Conservation (phyloP, 2,888 invertebrate species). For the Leptopilina drosophilae region DNA sequence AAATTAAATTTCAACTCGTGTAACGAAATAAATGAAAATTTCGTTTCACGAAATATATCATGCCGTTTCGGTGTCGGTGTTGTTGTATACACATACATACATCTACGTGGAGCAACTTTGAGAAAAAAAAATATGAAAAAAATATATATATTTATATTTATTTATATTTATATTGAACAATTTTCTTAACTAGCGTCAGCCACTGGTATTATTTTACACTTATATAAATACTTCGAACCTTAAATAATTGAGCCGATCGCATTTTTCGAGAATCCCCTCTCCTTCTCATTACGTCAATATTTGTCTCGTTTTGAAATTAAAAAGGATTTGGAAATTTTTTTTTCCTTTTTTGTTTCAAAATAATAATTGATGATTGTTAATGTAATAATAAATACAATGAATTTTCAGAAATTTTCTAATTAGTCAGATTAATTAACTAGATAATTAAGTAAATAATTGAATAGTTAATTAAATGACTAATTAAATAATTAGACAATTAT, state of each 20-base stretch:
- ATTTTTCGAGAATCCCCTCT: conserved; percentile 61
- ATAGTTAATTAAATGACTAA: too few species aligned
- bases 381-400: too few species aligned
- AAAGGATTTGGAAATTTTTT: not conserved
- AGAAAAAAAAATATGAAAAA: conserved; percentile 41
- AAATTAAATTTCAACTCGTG: conserved; percentile 59
- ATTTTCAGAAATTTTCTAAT: too few species aligned
- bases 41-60: conserved; percentile 55
- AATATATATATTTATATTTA: not conserved
- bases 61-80: conserved; percentile 46
- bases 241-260: conserved; percentile 72
- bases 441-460: too few species aligned
- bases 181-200: conserved; percentile 63
- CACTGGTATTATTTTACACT: conserved; percentile 60
- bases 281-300: conserved; percentile 45
- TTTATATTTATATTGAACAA: not conserved
- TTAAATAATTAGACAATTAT: too few species aligned
- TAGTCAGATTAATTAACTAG: too few species aligned
- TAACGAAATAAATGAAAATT: conserved; percentile 47
- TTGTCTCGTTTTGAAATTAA: not conserved
- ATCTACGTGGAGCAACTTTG: conserved; percentile 52
- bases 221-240: conserved; percentile 54
- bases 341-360: not conserved
- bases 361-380: too few species aligned
- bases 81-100: conserved; percentile 40